Evolutionary conservation across 2,888 invertebrate species (phyloP).

Genomic region (Acronicta aceris): DNA sequence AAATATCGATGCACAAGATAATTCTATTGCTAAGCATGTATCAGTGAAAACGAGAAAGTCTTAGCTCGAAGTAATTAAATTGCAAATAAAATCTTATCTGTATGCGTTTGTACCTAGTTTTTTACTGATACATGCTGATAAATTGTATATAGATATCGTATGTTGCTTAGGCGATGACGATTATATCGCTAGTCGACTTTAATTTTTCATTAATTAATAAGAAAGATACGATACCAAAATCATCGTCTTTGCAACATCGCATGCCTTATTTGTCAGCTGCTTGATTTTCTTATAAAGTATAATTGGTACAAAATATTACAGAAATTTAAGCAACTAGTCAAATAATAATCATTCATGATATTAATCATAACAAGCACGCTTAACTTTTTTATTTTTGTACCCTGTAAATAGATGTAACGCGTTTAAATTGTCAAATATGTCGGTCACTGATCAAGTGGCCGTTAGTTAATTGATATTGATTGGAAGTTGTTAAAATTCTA

Average conservation of each 20-base stretch:
- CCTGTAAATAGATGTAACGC: slow-evolving; percentile 35
- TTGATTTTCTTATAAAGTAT: slow-evolving; percentile 30
- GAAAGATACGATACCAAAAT: slow-evolving; percentile 21
- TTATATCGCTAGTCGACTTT: slow-evolving; percentile 28
- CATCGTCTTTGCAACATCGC: slow-evolving; percentile 52
- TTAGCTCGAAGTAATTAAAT: slow-evolving; percentile 51
- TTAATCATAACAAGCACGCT: slow-evolving; percentile 53
- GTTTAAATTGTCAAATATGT: slow-evolving; percentile 66
- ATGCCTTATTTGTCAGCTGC: slow-evolving; percentile 55
- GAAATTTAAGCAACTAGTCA: slow-evolving; percentile 33
- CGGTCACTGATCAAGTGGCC: slow-evolving; percentile 65
- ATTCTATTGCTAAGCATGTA: slow-evolving; percentile 50
- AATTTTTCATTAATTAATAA: slow-evolving; percentile 38
- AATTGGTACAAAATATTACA: slow-evolving; percentile 7
- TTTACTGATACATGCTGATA: slow-evolving; percentile 60
- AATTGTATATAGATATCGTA: slow-evolving; percentile 39
- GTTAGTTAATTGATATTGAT: slow-evolving; percentile 64
- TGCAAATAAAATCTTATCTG: slow-evolving; percentile 59
- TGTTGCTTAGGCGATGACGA: slow-evolving; percentile 50
- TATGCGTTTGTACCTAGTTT: slow-evolving; percentile 47
- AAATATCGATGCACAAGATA: slow-evolving; percentile 53
- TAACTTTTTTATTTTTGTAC: slow-evolving; percentile 44
- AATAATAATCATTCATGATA: slow-evolving; percentile 32
- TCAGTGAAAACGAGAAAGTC: slow-evolving; percentile 66
- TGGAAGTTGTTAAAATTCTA: slow-evolving; percentile 58